Conservation (phyloP, 2,888 invertebrate genomes). For the Strigamia transsilvanica region DNA sequence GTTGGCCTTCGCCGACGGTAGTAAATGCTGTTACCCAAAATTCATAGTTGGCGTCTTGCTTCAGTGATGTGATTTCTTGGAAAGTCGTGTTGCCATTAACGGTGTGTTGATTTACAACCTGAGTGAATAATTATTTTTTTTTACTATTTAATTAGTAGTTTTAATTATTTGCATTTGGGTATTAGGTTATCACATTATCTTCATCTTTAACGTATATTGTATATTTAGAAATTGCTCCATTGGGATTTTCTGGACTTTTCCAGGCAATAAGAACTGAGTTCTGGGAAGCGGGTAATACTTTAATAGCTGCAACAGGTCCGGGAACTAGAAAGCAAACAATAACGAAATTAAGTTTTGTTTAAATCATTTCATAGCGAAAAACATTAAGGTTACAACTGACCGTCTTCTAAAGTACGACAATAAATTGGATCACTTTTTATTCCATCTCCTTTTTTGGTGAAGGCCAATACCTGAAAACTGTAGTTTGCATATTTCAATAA, state of each 20-base stretch:
- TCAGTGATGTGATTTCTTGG: constrained; percentile 11
- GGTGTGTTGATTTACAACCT: neutral
- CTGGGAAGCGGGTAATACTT: constrained; percentile 13
- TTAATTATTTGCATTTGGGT: neutral
- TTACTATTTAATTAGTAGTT: too few relatives aligned
- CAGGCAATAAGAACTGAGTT: constrained; percentile 14
- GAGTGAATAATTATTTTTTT: neutral
- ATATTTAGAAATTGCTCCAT: constrained; percentile 34
- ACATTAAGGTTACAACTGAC: constrained; percentile 46
- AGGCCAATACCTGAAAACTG: constrained; percentile 64
- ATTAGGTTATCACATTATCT: neutral
- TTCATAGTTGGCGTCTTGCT: neutral
- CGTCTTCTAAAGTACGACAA: constrained; percentile 59
- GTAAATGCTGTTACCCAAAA: constrained; percentile 18
- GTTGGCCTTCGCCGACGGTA: neutral
- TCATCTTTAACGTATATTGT: constrained; percentile 11
- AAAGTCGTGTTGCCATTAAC: constrained; percentile 22
- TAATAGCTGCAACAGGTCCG: constrained; percentile 5
- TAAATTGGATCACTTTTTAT: constrained; percentile 62
- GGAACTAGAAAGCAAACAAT: neutral
- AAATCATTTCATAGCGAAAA: neutral
- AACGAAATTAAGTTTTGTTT: constrained; percentile 61
- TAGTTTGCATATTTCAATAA: constrained; percentile 63
- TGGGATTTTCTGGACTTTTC: constrained; percentile 27
- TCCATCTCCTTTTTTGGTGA: constrained; percentile 64